Percentiles rank a stretch among this genome's conserved stretches.
These are phyloP conservation scores for Batillaria attramentaria DNA, from an alignment of 1,140 invertebrate genomes.

Conservation along the genomic window DNA sequence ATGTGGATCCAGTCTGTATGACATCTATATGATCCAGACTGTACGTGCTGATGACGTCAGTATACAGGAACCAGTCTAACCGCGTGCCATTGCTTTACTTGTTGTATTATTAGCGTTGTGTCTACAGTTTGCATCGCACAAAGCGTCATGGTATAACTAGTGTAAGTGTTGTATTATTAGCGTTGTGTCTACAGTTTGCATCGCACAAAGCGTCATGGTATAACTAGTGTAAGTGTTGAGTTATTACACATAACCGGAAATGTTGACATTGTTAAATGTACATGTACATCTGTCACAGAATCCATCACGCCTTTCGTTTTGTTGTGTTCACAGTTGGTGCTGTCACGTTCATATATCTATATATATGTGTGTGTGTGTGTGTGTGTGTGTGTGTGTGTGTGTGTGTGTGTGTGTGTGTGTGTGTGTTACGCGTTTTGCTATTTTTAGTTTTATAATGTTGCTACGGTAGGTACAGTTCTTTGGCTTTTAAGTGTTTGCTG, in stretches of 20 bases:
- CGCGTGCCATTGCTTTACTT: no score
- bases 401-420: neutral
- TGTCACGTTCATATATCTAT: neutral
- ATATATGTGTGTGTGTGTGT: neutral
- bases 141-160: no score
- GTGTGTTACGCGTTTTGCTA: neutral
- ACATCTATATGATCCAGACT: no score
- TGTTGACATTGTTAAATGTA: neutral
- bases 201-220: no score
- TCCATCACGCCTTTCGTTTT: neutral
- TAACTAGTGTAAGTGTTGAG: neutral
- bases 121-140: no score
- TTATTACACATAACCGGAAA: neutral
- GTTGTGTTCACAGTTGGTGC: neutral
- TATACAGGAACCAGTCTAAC: no score
- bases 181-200: no score
- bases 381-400: slow-evolving; percentile 2
- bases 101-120: no score
- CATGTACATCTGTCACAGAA: neutral
- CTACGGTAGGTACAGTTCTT: neutral
- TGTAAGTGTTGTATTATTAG: no score
- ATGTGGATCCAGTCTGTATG: no score
- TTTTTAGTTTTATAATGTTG: neutral
- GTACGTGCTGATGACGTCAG: no score
- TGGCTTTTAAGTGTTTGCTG: neutral